Evolutionary conservation across 2,113 vertebrate species (phyloP).

Genomic region (Sceloporus undulatus): DNA sequence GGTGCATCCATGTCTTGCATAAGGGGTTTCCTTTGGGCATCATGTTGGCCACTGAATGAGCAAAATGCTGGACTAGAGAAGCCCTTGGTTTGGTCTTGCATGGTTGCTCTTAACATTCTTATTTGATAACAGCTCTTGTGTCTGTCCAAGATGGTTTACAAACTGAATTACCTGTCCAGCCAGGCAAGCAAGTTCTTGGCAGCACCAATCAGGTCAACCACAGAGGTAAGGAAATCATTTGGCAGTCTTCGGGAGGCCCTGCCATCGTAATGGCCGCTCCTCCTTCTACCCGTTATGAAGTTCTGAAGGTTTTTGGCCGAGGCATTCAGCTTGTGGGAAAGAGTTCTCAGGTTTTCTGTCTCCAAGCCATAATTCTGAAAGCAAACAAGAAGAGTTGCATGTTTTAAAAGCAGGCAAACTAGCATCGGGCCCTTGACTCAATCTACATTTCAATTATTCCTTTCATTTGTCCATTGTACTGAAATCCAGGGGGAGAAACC

Average conservation of each 20-base stretch:
- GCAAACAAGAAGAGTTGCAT: conserved; percentile 1
- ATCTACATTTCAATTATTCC: too few relatives aligned
- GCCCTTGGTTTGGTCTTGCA: not conserved
- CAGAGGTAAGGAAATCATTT: conserved; percentile 90
- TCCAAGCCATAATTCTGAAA: conserved; percentile 91
- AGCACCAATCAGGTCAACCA: conserved; percentile 91
- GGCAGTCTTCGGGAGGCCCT: conserved; percentile 87
- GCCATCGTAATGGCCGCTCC: conserved; percentile 89
- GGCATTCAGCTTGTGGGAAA: conserved; percentile 91
- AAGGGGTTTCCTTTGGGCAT: not conserved
- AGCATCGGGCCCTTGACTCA: too few relatives aligned
- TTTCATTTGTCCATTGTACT: too few relatives aligned
- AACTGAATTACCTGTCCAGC: conserved; percentile 89
- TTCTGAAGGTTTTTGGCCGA: conserved; percentile 94
- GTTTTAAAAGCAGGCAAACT: not conserved
- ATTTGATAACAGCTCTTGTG: not conserved
- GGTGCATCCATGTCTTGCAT: too few relatives aligned
- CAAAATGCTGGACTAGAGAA: not conserved
- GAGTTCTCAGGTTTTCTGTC: conserved; percentile 90
- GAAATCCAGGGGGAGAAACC: too few relatives aligned
- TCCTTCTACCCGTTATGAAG: conserved; percentile 89
- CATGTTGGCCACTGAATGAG: not conserved
- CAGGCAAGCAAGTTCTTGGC: conserved; percentile 92
- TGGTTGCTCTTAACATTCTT: not conserved
- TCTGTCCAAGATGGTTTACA: not conserved